Base-by-base conservation (phyloP, 1,140 invertebrate species). In the Andricus grossulariae region DNA sequence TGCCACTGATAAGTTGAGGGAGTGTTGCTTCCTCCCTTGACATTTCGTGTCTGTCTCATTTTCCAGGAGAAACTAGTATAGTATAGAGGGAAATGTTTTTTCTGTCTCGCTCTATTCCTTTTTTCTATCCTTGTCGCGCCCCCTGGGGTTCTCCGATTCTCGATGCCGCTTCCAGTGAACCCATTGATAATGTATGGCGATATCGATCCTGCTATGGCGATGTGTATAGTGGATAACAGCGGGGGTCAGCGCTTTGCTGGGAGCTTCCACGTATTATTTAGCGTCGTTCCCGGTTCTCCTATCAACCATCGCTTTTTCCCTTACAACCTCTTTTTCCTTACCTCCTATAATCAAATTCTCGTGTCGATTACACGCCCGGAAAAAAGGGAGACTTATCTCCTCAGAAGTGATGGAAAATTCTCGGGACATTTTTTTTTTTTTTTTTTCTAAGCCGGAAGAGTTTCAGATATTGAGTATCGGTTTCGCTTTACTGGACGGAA, bases 161-260 rank as follows among this genome's bases (percentile, higher is more conserved):
- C 45, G 50, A 72, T 50, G 71, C 72, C 71, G 77, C 55, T 52
- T 80, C 66, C 74, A 78, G 55, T 52, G 70, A 82, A 54, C 71
- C 76, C 81, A 80, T 82, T 76, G 81, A 82, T 82, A 82, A 82
- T 80, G 74, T 78, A 80, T 78, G 74, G 73, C 76, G 70, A 74
- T 80, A 82, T 82, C 81, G 81, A 82, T 82, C 81, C 76, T 50
- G 70, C 51, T 51, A 71, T 71, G 71, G 71, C 66, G 75, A 77
- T 77, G 75, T 79, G 50, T 73, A 45, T 45, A 71, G 13, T 54
- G 77, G 77, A 82, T 79, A 77, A 82, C 72, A 70, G 70, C 51
- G 19, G 18, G 52, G 60, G 77, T 72, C 73, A 12, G 70, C 57
- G 72, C 72, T 77, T 77, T 73, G 50, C 74, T 25, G 73, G 60